These are phyloP conservation scores for Okamejei kenojei DNA, from an alignment of 2,797 vertebrate genomes.

Conservation along the genomic window DNA sequence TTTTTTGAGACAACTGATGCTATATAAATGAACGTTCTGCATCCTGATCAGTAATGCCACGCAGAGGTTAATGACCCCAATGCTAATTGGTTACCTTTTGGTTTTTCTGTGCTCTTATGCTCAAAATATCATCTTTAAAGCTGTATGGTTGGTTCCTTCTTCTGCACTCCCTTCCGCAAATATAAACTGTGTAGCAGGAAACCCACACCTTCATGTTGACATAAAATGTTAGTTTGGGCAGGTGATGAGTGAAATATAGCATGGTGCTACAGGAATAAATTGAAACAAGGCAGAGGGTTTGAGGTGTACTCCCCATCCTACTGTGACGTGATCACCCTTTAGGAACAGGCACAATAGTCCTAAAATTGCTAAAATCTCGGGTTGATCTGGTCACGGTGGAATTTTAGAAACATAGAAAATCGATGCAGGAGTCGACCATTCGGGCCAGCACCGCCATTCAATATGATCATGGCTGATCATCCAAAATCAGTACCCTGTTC, in stretches of 20 bases:
- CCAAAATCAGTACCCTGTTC: too few species aligned
- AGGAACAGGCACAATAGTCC: background rate
- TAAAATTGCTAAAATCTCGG: background rate
- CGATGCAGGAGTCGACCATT: background rate
- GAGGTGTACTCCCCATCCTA: background rate
- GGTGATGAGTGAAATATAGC: background rate
- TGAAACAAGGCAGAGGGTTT: background rate
- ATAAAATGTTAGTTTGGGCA: background rate
- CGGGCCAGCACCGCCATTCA: too few species aligned
- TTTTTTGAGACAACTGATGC: background rate
- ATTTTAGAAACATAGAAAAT: too few species aligned
- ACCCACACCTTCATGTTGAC: background rate
- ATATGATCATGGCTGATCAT: too few species aligned
- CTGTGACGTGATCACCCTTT: background rate
- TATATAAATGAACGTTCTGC: background rate
- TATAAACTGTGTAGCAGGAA: background rate
- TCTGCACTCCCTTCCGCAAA: background rate
- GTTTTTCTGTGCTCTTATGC: background rate
- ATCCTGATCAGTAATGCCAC: background rate
- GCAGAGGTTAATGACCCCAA: background rate
- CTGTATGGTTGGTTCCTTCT: background rate
- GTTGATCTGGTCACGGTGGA: background rate
- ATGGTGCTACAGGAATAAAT: background rate
- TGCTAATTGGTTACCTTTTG: background rate
- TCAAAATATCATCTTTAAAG: background rate